Evolutionary conservation across 1,140 invertebrate species (phyloP).

Genomic region (Cotesia glomerata): DNA sequence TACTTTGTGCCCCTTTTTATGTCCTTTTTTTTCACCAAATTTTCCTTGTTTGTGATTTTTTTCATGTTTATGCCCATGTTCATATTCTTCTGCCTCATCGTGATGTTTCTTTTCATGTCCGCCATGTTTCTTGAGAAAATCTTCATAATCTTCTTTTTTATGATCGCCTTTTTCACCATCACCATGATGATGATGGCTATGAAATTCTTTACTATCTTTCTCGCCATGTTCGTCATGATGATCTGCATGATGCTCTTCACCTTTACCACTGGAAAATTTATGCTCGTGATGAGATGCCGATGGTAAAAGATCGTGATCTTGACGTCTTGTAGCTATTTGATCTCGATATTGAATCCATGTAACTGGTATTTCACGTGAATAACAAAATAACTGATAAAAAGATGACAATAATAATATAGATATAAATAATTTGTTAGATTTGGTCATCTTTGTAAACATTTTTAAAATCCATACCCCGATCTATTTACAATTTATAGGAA

Average conservation of each 20-base stretch:
- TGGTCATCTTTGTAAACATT: no score
- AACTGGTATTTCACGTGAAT: no score
- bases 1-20: constrained; percentile 69
- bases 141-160: constrained; percentile 61
- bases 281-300: constrained; percentile 30
- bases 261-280: constrained; percentile 18
- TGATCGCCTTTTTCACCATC: constrained; percentile 66
- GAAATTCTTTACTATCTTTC: constrained; percentile 64
- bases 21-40: constrained; percentile 66
- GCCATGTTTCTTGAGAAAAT: constrained; percentile 62
- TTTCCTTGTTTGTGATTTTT: constrained; percentile 62
- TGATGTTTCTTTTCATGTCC: constrained; percentile 66
- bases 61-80: constrained; percentile 60
- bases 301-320: constrained; percentile 26
- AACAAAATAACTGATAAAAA: no score
- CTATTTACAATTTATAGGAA: neutral
- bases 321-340: neutral
- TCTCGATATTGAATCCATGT: no score
- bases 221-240: constrained; percentile 35
- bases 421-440: no score
- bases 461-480: neutral
- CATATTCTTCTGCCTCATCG: constrained; percentile 60
- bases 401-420: no score
- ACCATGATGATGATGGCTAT: constrained; percentile 63
- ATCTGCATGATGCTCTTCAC: constrained; percentile 36